Percentiles rank a stretch among this genome's conserved stretches.
Conservation (phyloP, 2,113 vertebrate genomes). For the Petrocephalus microphthalmus region DNA sequence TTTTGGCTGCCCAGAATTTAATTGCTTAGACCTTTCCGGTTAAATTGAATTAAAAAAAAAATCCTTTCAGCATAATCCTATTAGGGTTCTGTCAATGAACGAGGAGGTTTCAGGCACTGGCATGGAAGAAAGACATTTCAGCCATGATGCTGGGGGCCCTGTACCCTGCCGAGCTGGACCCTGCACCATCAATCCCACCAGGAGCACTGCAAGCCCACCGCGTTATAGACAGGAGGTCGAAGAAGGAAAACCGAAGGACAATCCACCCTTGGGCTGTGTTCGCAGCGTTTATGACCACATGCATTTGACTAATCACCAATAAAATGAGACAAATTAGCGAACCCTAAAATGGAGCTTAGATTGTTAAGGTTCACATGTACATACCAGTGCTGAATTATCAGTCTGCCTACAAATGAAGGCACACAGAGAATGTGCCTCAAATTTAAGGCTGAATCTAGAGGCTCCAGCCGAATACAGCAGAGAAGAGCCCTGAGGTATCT, state of each 20-base stretch:
- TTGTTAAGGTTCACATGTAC: neutral
- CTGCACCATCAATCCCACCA: neutral
- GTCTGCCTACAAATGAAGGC: neutral
- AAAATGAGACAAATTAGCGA: neutral
- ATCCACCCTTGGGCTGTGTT: neutral
- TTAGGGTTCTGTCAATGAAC: constrained; percentile 10
- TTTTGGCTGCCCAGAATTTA: neutral
- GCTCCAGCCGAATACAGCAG: neutral
- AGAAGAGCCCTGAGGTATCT: neutral
- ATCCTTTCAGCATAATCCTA: constrained; percentile 8
- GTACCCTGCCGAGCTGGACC: neutral
- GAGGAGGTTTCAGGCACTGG: neutral
- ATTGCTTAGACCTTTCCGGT: neutral
- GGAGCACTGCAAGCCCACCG: neutral
- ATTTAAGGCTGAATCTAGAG: neutral
- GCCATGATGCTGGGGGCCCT: neutral
- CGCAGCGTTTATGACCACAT: neutral
- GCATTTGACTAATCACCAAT: neutral
- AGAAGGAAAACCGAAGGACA: neutral
- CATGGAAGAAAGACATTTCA: neutral
- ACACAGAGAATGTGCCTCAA: neutral
- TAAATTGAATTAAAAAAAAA: neutral
- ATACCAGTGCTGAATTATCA: neutral
- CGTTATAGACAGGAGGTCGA: neutral
- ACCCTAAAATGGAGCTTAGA: neutral